These are phyloP conservation scores for Augiades crinisus DNA, from an alignment of 2,888 invertebrate species.

Conservation along the genomic window DNA sequence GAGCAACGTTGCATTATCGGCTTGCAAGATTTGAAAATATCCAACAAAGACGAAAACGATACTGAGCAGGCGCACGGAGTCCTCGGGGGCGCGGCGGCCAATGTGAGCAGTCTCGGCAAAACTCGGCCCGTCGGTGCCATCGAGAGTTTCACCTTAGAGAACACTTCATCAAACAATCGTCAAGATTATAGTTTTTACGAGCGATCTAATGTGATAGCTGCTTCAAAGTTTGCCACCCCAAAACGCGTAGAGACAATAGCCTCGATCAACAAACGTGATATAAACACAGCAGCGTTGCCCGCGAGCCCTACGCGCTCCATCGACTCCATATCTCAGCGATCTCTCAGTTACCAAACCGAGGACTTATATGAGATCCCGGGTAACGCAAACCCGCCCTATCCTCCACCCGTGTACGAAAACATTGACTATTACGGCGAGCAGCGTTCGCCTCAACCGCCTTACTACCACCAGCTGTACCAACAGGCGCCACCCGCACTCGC, in stretches of 20 bases:
- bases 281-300: constrained; percentile 61
- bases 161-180: constrained; percentile 64
- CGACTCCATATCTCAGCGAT: constrained; percentile 82
- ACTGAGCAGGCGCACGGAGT: constrained; percentile 77
- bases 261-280: constrained; percentile 67
- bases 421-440: constrained; percentile 88
- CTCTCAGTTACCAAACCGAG: constrained; percentile 72
- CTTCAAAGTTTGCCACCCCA: constrained; percentile 89
- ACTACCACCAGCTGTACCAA: constrained; percentile 82
- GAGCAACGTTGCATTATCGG: constrained; percentile 74
- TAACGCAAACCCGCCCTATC: constrained; percentile 61
- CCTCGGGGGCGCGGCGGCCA: constrained; percentile 62
- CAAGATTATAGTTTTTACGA: constrained; percentile 82
- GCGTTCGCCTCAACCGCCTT: constrained; percentile 80
- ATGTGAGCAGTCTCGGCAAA: constrained; percentile 65
- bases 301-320: constrained; percentile 83
- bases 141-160: constrained; percentile 84
- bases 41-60: constrained; percentile 73
- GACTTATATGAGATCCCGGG: constrained; percentile 73
- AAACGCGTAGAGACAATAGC: constrained; percentile 86
- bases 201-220: constrained; percentile 87
- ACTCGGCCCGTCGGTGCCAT: constrained; percentile 83
- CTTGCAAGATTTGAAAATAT: constrained; percentile 76
- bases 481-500: constrained; percentile 66
- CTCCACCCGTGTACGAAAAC: constrained; percentile 88